Conservation (phyloP, 1,140 invertebrate genomes). For the Procambarus virginalis region DNA sequence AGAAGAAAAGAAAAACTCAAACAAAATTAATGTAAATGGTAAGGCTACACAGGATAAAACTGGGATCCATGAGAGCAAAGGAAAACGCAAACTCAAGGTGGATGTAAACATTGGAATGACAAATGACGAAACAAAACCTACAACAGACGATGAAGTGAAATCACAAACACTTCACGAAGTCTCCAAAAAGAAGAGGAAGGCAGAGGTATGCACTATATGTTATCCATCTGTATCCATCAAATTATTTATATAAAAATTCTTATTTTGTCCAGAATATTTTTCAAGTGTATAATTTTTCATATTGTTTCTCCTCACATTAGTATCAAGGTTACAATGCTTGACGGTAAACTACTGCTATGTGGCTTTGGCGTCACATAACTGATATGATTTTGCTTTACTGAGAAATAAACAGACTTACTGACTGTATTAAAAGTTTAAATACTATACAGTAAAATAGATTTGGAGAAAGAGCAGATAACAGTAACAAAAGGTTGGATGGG, state of each 20-base stretch:
- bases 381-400: too few relatives aligned
- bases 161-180: background rate
- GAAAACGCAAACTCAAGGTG: background rate
- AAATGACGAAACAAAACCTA: background rate
- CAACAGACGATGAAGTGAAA: background rate
- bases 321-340: background rate
- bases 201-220: background rate
- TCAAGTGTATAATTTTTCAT: too few relatives aligned
- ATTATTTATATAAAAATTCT: background rate
- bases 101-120: background rate
- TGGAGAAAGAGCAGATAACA: too few relatives aligned
- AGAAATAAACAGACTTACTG: too few relatives aligned
- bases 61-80: background rate
- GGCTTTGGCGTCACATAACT: too few relatives aligned
- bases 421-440: too few relatives aligned
- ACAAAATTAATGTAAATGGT: background rate
- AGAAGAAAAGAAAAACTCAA: background rate
- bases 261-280: too few relatives aligned
- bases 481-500: too few relatives aligned
- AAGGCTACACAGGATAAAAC: background rate
- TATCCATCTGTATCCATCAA: background rate
- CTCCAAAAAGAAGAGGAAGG: background rate
- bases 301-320: background rate
- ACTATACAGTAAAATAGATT: too few relatives aligned
- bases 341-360: background rate